phyloP scores from a whole-genome alignment of 2,797 vertebrate species.

The Onychomys arenicola region DNA sequence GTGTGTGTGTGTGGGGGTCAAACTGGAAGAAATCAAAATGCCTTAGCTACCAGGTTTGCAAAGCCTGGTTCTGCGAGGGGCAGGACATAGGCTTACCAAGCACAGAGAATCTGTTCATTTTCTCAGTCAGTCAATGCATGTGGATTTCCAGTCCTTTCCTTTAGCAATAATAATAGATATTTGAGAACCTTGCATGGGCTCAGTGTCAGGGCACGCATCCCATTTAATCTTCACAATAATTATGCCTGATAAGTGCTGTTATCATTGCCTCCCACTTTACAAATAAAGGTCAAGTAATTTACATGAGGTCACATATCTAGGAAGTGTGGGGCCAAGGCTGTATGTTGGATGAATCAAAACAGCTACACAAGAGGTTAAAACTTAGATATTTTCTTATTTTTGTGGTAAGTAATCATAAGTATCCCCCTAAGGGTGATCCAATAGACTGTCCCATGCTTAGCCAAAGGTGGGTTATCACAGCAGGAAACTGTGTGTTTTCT shows the following conservation, averaged over 20 bases:
- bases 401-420: background rate
- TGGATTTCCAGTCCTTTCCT: background rate
- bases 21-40: background rate
- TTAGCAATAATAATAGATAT: slow-evolving; percentile 15
- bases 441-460: background rate
- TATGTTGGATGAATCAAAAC: background rate
- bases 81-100: background rate
- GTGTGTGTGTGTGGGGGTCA: background rate
- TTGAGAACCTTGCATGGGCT: background rate
- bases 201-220: background rate
- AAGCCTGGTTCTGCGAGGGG: background rate
- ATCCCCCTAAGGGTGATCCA: background rate
- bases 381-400: background rate
- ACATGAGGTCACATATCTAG: background rate
- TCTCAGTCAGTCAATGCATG: background rate
- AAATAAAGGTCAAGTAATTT: slow-evolving; percentile 29
- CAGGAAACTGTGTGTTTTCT: background rate
- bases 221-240: background rate
- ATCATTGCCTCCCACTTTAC: background rate
- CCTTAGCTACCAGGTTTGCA: background rate
- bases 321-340: background rate
- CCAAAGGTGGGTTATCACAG: background rate
- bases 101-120: background rate
- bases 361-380: background rate
- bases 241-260: background rate